A percentile compares a stretch with the other conserved stretches of the same genome.
phyloP scores from a whole-genome alignment of 2,888 invertebrate species.

The Therioaphis trifolii region DNA sequence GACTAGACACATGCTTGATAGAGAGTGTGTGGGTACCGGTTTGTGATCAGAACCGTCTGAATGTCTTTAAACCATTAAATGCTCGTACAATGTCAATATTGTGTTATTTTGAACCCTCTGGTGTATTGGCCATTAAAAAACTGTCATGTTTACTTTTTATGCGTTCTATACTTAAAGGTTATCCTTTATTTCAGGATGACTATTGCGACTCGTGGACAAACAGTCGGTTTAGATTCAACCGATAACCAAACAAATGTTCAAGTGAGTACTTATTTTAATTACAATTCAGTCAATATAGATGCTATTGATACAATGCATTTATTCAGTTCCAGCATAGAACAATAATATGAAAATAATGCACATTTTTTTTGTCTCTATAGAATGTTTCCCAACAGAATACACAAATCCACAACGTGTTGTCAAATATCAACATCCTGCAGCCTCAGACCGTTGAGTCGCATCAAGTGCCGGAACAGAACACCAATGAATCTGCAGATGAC shows the following conservation, averaged over 20 bases:
- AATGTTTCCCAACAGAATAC: conserved; percentile 59
- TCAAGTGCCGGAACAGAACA: conserved; percentile 25
- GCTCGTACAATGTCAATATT: too few species aligned
- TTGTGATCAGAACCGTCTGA: too few species aligned
- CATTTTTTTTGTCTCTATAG: conserved; percentile 1
- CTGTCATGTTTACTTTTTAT: too few species aligned
- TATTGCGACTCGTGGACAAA: conserved; percentile 75
- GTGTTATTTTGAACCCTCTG: too few species aligned
- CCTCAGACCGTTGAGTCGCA: conserved; percentile 24
- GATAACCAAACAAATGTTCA: conserved; percentile 67
- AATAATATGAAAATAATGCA: not conserved
- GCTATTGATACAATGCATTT: not conserved
- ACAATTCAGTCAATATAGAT: not conserved
- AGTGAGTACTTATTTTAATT: conserved; percentile 64
- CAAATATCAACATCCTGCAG: conserved; percentile 48
- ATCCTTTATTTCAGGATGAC: conserved; percentile 71
- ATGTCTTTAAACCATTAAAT: not conserved
- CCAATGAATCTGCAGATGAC: not conserved
- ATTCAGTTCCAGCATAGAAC: too few species aligned
- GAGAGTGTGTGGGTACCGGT: too few species aligned
- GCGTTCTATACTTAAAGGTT: too few species aligned
- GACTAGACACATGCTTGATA: too few species aligned
- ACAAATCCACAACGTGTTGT: conserved; percentile 54
- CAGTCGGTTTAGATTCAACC: conserved; percentile 73
- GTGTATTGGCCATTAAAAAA: too few species aligned